Evolutionary conservation across 92 coral and sea anemone genomes (phyloP), one percentile per base, ranked within the genome.

Genomic region (Metridium senile): DNA sequence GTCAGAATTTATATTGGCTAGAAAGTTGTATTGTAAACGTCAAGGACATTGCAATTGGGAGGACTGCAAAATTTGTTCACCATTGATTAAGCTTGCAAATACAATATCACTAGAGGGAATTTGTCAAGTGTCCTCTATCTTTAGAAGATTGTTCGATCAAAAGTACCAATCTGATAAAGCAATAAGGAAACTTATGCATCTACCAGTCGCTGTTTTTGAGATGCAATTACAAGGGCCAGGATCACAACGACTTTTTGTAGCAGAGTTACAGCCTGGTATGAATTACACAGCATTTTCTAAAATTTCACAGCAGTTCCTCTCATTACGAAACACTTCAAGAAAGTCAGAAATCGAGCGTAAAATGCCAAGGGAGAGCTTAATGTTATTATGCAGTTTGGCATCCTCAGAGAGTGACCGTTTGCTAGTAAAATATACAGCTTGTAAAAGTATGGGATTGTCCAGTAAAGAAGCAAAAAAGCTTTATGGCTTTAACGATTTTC

Each of bases 121-220:
- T 52, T 83, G 82, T 76, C 57, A 86, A 59, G 79, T 86, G 51
- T 74, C 81, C 6, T 59, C 80, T 33, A 51, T 72, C 27, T 76
- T 77, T 30, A 70, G 75, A 69, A 54, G 22, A 4, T 66, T 71
- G 75, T 84, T 77, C 33, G 56, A 39, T 34, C n/a, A 45, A 66
- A 72, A 73, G 74, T 76, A 81, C 61, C 82, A 65, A 72, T 76
- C 87, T n/a, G 84, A 87, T 34, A 82, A 87, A 74, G 84, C 87
- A 27, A 33, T 82, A 30, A 70, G 78, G 74, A 83, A 27, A 70
- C 65, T 83, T 27, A 69, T 83, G 82, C 91, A 87, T 54, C 79
- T 87, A 30, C 87, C 87, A 9, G 91, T 87, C 20, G 82, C 71
- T 10, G 82, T 87, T 25, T 58, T 87, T 33, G 53, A 71, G 53